A percentile compares a stretch with the other conserved stretches of the same genome.
These are phyloP conservation scores for Leptocoma aspasia DNA, from an alignment of 2,113 vertebrate species.

Conservation along the genomic window DNA sequence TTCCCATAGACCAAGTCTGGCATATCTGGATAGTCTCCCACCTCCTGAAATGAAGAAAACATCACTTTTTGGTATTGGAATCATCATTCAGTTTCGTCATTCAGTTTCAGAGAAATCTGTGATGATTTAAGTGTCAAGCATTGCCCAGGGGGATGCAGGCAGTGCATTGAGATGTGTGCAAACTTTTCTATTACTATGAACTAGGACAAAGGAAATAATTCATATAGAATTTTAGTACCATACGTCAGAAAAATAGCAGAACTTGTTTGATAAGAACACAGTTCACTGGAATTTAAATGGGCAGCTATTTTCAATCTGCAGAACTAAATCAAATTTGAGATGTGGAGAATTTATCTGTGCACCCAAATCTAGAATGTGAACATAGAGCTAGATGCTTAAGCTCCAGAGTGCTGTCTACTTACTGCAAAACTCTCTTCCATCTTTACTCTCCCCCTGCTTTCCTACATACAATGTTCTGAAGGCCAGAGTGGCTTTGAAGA, in stretches of 20 bases:
- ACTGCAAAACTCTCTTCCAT: background rate
- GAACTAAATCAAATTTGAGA: background rate
- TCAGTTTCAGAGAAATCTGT: background rate
- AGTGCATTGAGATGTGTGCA: background rate
- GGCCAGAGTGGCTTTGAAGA: background rate
- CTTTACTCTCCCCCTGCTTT: background rate
- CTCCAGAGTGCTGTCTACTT: background rate
- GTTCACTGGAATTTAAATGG: background rate
- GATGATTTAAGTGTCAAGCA: background rate
- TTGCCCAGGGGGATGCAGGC: background rate
- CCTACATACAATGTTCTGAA: background rate
- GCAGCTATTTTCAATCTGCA: background rate
- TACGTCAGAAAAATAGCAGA: background rate
- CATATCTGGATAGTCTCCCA: background rate
- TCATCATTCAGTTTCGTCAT: background rate
- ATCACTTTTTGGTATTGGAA: background rate
- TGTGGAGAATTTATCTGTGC: background rate
- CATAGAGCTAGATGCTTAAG: background rate
- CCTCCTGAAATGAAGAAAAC: background rate
- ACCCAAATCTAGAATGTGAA: background rate
- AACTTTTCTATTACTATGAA: background rate
- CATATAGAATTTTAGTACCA: background rate
- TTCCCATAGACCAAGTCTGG: background rate
- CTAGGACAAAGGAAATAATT: background rate
- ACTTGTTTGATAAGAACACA: background rate